Conservation (phyloP, 2,113 vertebrate species). For the Catharus minimus region DNA sequence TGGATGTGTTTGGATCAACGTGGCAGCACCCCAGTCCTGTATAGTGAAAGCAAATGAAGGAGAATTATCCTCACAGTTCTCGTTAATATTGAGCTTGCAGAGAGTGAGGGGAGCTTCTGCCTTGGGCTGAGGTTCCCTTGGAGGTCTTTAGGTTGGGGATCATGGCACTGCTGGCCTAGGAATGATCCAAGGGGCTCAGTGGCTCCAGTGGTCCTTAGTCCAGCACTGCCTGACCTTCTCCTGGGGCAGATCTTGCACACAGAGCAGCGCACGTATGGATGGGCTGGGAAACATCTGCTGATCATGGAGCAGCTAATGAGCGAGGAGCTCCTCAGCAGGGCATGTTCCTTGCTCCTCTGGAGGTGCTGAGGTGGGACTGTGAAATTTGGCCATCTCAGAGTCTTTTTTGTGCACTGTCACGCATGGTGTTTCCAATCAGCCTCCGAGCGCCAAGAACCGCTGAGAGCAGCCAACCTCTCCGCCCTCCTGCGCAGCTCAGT, state of each 20-base stretch:
- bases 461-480: constrained; percentile 1
- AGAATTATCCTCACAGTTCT: background rate
- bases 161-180: background rate
- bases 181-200: background rate
- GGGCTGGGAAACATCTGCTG: background rate
- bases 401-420: constrained; percentile 39
- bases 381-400: background rate
- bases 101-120: background rate
- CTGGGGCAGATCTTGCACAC: background rate
- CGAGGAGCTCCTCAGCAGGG: background rate
- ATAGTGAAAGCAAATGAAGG: background rate
- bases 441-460: background rate
- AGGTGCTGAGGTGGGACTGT: background rate
- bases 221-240: background rate
- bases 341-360: background rate
- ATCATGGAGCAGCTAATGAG: background rate
- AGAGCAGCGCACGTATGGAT: background rate
- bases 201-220: background rate
- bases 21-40: background rate
- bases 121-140: background rate
- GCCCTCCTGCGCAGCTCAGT: constrained; percentile 27
- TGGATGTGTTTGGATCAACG: background rate
- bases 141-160: background rate
- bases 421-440: constrained; percentile 31
- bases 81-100: background rate